Conservation (phyloP, 2,113 vertebrate genomes). For the Cyanoramphus novaezelandiae region DNA sequence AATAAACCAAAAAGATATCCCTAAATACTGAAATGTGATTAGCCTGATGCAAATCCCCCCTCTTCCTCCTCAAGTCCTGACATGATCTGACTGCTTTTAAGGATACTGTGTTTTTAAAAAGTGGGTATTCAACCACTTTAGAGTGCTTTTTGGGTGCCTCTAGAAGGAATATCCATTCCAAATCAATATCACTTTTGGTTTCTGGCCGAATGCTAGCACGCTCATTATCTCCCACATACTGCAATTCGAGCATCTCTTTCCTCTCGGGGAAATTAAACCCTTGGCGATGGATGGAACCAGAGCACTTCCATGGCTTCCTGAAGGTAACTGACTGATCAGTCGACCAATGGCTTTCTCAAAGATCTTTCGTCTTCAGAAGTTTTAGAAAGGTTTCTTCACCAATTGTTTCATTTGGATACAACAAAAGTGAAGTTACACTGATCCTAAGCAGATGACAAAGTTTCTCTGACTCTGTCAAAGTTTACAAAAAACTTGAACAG, state of each 20-base stretch:
- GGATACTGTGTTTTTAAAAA: background rate
- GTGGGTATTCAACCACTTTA: background rate
- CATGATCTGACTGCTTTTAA: background rate
- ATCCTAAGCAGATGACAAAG: background rate
- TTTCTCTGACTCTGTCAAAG: background rate
- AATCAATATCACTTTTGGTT: background rate
- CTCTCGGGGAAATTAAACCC: background rate
- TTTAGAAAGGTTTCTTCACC: background rate
- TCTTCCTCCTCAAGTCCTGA: background rate
- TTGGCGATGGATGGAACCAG: background rate
- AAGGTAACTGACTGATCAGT: background rate
- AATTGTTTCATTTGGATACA: background rate
- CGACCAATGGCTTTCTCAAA: rapidly evolving
- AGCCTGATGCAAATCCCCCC: background rate
- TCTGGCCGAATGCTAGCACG: background rate
- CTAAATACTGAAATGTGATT: background rate
- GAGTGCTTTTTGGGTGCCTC: rapidly evolving
- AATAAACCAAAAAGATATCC: background rate
- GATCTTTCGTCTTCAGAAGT: background rate
- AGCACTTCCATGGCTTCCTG: background rate
- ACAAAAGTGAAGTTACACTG: background rate
- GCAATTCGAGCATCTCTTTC: background rate
- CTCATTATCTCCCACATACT: background rate
- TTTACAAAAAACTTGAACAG: background rate
- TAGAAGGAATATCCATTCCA: background rate